Percentiles rank a stretch among this genome's conserved stretches.
Conservation (phyloP, 2,888 invertebrate species). For the Macroteleia sp. region DNA sequence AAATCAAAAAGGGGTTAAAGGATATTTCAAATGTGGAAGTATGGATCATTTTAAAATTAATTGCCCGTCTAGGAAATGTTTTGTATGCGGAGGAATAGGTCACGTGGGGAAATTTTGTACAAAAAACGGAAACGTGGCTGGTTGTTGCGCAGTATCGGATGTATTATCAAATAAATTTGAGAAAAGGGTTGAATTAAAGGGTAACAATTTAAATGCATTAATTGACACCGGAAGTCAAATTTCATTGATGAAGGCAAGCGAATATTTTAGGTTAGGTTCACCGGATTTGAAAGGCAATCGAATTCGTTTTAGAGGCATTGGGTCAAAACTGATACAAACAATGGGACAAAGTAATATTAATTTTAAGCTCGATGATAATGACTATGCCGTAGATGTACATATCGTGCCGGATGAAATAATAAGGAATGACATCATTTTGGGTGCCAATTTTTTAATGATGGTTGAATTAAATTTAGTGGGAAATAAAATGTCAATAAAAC, state of each 20-base stretch:
- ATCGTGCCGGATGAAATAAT: neutral
- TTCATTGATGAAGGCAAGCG: neutral
- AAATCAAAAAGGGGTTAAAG: no score
- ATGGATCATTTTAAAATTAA: no score
- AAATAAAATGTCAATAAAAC: neutral
- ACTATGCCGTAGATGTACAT: neutral
- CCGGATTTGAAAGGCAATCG: neutral
- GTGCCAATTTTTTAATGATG: neutral
- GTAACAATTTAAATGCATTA: neutral
- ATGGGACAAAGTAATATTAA: neutral
- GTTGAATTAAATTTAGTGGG: neutral
- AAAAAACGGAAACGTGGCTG: no score
- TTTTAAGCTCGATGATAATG: neutral
- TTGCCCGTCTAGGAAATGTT: no score
- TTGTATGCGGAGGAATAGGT: no score
- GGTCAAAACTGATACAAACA: neutral
- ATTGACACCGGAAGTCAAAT: constrained; percentile 4
- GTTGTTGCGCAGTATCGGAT: no score
- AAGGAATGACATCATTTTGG: neutral
- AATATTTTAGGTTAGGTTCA: neutral
- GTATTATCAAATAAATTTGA: no score
- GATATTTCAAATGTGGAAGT: no score
- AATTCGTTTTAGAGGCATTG: neutral
- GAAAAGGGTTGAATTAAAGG: neutral
- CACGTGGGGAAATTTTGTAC: no score